Evolutionary conservation across 1,140 invertebrate species (phyloP), one percentile per base, ranked within the genome.

Genomic region (Calliopsis andreniformis): DNA sequence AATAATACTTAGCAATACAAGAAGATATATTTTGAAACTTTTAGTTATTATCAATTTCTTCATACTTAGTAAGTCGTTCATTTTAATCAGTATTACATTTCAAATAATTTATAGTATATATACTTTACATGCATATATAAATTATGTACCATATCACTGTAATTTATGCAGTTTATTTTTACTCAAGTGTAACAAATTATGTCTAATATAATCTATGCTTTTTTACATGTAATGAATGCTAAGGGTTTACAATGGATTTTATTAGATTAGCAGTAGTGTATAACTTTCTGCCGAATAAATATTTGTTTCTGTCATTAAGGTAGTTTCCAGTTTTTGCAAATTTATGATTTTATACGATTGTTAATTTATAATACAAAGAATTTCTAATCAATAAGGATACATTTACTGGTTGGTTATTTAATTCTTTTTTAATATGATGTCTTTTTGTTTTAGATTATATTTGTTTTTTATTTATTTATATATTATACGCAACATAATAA

Each of bases 251-350:
- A 30, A 55, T 35, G 28, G 28, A 73, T 66, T 64, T 64, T 5
- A 25, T 66, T 66, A 73, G 28, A 55, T 12, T 64, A 55, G 39
- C 20, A 49, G n/a, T 55, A 55, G 61, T 32, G 62, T 73, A 30
- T 43, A 66, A 73, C 16, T 43, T 66, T 66, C 61, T 18, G 28
- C 42, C 47, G 20, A 73, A 73, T 73, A 73, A 73, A 73, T 66
- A 55, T 35, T 73, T 43, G 39, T 73, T 73, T 73, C 4, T 3
- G 64, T 66, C 53, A 73, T 45, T 32, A 16, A 39, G 43, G 25
- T 16, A 61, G 8, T 23, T 45, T 28, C n/a, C 16, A 66, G 42
- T 66, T 56, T 20, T 45, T 67, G 16, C 20, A 42, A 45, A 30
- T 59, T 30, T 49, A 35, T 14, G 23, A 53, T 51, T 39, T 47